Evolutionary conservation across 2,113 vertebrate species (phyloP).

Genomic region (Alectura lathami): DNA sequence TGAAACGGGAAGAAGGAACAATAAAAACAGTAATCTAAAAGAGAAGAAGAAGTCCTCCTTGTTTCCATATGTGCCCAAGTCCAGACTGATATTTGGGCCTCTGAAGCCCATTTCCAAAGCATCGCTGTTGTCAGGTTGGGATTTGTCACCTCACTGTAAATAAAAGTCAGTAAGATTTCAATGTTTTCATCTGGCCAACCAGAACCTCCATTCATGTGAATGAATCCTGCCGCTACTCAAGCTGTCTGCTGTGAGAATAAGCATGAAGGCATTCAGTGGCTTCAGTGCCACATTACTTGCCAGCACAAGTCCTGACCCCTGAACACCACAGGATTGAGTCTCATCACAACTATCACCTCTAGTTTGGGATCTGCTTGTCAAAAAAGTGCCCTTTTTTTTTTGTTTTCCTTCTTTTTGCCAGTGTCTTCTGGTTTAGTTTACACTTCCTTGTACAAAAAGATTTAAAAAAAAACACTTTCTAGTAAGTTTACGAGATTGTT

Average conservation of each 20-base stretch:
- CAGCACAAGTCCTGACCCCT: neutral
- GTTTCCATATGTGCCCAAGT: rapidly evolving
- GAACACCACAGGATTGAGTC: neutral
- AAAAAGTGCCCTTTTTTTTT: neutral
- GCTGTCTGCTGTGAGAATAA: neutral
- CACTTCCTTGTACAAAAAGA: neutral
- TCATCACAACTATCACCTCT: neutral
- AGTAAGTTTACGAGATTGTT: neutral
- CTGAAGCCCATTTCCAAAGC: neutral
- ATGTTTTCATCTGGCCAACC: neutral
- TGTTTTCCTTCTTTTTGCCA: neutral
- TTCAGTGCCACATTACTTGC: neutral
- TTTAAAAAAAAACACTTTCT: neutral
- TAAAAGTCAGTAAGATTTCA: neutral
- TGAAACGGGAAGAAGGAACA: neutral
- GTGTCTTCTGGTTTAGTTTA: neutral
- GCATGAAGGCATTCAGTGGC: neutral
- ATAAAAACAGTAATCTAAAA: neutral
- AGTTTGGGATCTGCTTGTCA: neutral
- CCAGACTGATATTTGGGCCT: neutral
- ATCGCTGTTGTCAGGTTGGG: neutral
- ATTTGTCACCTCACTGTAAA: neutral
- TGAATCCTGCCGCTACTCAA: neutral
- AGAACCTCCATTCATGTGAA: neutral
- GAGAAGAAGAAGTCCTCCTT: neutral